A percentile compares a stretch with the other conserved stretches of the same genome.
phyloP scores from a whole-genome alignment of 2,113 vertebrate genomes.

The Empidonax alnorum region DNA sequence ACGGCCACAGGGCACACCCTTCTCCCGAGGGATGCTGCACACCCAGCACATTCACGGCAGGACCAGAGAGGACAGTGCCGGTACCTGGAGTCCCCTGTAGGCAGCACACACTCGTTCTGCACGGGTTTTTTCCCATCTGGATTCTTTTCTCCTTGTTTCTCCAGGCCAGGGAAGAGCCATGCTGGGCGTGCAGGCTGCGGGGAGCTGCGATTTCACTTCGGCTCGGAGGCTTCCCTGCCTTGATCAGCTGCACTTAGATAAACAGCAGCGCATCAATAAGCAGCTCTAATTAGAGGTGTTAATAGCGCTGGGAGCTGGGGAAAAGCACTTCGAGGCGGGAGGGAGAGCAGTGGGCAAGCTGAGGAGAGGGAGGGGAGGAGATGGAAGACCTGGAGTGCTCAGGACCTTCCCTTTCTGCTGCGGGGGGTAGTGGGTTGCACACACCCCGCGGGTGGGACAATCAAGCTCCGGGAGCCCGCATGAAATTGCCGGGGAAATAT shows the following conservation, averaged over 20 bases:
- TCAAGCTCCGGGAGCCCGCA: neutral
- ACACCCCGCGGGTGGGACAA: neutral
- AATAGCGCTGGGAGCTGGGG: conserved; percentile 31
- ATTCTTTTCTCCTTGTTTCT: neutral
- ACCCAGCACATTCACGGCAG: fast-evolving
- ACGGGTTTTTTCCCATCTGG: neutral
- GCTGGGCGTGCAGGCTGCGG: neutral
- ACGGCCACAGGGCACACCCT: fast-evolving
- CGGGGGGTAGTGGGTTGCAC: neutral
- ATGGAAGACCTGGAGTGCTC: neutral
- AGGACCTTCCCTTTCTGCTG: neutral
- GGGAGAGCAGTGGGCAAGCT: neutral
- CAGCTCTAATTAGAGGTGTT: conserved; percentile 57
- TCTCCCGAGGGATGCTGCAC: neutral
- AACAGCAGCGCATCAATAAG: conserved; percentile 14
- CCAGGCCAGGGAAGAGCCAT: neutral
- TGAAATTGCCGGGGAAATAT: neutral
- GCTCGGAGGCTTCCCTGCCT: neutral
- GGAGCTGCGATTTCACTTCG: fast-evolving
- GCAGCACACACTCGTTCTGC: neutral
- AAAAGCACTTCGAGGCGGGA: neutral
- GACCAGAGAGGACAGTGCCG: neutral
- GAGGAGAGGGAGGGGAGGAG: neutral
- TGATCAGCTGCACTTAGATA: neutral
- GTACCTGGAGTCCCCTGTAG: neutral